Evolutionary conservation across 1,140 invertebrate genomes (phyloP).

Genomic region (Drepana arcuata): DNA sequence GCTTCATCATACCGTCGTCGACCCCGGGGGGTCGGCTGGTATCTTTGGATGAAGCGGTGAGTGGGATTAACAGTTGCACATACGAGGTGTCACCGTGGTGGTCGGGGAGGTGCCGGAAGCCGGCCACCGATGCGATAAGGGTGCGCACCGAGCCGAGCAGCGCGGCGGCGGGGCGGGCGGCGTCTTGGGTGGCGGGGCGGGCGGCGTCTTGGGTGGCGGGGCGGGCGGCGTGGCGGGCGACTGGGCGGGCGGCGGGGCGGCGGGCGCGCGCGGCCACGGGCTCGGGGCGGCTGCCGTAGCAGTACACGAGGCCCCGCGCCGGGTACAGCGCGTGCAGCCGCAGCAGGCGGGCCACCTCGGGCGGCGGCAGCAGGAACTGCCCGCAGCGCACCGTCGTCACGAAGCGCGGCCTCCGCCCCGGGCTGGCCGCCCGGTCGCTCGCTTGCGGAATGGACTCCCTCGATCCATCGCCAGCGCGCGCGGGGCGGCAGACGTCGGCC

Average conservation of each 20-base stretch:
- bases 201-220: neutral
- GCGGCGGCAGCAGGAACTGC: constrained; percentile 83
- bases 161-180: constrained; percentile 8
- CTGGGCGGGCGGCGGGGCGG: constrained; percentile 28
- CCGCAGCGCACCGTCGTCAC: constrained; percentile 85
- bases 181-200: neutral
- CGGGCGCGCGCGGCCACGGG: constrained; percentile 39
- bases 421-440: constrained; percentile 1
- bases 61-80: too few species aligned
- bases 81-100: too few species aligned
- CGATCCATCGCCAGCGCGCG: constrained; percentile 35
- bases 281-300: constrained; percentile 74
- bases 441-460: constrained; percentile 26
- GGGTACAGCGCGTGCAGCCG: constrained; percentile 70
- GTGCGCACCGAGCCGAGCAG: constrained; percentile 39
- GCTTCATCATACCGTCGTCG: too few species aligned
- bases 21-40: too few species aligned
- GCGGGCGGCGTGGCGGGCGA: neutral
- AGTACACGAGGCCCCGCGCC: constrained; percentile 68
- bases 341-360: constrained; percentile 77
- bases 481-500: constrained; percentile 42
- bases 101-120: constrained; percentile 26
- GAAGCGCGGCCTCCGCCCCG: constrained; percentile 72
- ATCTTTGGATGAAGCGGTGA: too few species aligned
- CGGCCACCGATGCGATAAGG: constrained; percentile 39